These are phyloP conservation scores for Thamnophis elegans DNA, from an alignment of 2,797 vertebrate species.

Conservation along the genomic window DNA sequence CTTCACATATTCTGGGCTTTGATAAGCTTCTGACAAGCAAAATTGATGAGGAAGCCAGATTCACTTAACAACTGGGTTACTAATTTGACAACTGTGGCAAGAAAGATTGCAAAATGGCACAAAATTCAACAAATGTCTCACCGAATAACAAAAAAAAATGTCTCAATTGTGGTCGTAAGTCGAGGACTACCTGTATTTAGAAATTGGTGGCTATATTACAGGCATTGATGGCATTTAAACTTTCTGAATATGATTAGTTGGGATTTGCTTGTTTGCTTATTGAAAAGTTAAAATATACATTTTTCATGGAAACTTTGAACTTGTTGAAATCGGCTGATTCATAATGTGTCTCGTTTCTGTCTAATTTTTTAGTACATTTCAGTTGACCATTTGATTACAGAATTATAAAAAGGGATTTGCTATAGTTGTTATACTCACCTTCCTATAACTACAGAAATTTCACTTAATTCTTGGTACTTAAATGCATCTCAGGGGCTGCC, in stretches of 20 bases:
- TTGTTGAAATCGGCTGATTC: slow-evolving; percentile 46
- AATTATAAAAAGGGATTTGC: slow-evolving; percentile 2
- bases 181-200: not conserved
- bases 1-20: not conserved
- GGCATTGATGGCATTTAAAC: slow-evolving; percentile 73
- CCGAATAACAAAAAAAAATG: not conserved
- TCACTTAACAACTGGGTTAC: not conserved
- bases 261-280: slow-evolving; percentile 49
- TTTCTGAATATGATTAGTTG: slow-evolving; percentile 62
- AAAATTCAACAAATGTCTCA: not conserved
- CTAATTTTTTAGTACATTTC: slow-evolving; percentile 26
- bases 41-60: not conserved
- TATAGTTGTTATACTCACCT: slow-evolving; percentile 28
- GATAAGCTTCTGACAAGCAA: not conserved
- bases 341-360: slow-evolving; percentile 49
- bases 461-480: slow-evolving; percentile 18
- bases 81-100: not conserved
- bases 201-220: slow-evolving; percentile 62
- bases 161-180: not conserved
- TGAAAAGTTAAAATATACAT: slow-evolving; percentile 57
- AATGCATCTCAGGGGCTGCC: not conserved
- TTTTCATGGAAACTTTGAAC: slow-evolving; percentile 61
- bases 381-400: slow-evolving; percentile 50
- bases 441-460: not conserved
- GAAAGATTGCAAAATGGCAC: not conserved